Conservation (phyloP, 2,888 invertebrate species). For the Ectemnius continuus region DNA sequence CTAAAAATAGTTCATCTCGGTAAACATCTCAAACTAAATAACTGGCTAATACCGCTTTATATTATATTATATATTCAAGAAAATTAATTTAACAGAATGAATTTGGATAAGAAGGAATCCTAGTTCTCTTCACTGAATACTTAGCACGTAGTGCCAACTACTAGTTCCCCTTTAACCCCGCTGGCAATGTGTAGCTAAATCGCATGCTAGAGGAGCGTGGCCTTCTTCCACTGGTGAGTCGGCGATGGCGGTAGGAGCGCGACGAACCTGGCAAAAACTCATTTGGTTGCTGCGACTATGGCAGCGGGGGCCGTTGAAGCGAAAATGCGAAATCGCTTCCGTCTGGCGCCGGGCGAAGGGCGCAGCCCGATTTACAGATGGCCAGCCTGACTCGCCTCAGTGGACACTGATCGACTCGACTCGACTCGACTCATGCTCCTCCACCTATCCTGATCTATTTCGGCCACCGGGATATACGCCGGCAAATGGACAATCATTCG, state of each 20-base stretch:
- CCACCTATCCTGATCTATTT: neutral
- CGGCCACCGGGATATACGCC: neutral
- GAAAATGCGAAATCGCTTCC: constrained; percentile 44
- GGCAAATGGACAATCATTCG: too few species aligned
- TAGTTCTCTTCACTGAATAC: too few species aligned
- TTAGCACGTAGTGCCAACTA: neutral
- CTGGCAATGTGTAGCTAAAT: constrained; percentile 22
- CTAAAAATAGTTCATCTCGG: too few species aligned
- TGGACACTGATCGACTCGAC: constrained; percentile 25
- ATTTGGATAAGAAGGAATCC: too few species aligned
- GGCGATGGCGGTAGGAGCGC: neutral
- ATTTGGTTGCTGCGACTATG: constrained; percentile 32
- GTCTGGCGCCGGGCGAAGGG: constrained; percentile 23
- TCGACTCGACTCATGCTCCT: constrained; percentile 20
- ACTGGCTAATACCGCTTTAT: too few species aligned
- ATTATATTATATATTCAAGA: too few species aligned
- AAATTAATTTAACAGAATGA: too few species aligned
- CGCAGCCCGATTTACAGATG: constrained; percentile 33
- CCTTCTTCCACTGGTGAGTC: constrained; percentile 5
- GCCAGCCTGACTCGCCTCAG: constrained; percentile 28
- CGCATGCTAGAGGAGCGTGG: constrained; percentile 41
- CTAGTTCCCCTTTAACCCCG: constrained; percentile 1
- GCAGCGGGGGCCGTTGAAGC: constrained; percentile 24
- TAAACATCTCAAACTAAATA: too few species aligned
- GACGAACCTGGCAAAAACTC: constrained; percentile 44